Base-by-base conservation (phyloP, 2,888 invertebrate species). In the Myopa testacea region DNA sequence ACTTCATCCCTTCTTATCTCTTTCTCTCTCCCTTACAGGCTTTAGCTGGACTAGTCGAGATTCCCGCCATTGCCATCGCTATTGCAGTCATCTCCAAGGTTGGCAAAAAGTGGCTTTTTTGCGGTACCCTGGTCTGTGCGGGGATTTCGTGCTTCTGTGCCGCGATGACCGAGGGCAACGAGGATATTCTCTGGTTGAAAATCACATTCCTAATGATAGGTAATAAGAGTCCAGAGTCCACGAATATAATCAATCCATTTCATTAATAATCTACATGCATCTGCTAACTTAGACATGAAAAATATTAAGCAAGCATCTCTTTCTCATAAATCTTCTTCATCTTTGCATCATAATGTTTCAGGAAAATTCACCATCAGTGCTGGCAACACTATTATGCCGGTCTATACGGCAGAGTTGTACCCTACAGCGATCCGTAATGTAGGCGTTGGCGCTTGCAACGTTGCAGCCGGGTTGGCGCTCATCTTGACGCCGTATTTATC, bases 311-410 rank as follows among this genome's bases (percentile, higher is more conserved):
- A 26, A 26, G 26, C 26, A 26, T 58, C 58, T 16, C 5, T 58
- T 6, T 58, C n/a, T n/a, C n/a, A 58, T n/a, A 6, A 58, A n/a
- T 58, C 16, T n/a, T 58, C n/a, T 58, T 62, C 12, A 19, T 10
- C 62, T n/a, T 26, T 62, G 16, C 62, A n/a, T n/a, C 62, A 78
- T 80, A 26, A 26, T 26, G 26, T 26, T 26, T 55, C 63, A 88
- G 87, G 87, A 69, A 95, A 95, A 90, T 95, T 95, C 84, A 93
- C 94, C 40, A 94, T 95, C 75, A 94, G 94, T 62, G 92, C 94
- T 0, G 93, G 94, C 34, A 95, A 95, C 84, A 95, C 94, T 85
- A 93, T 95, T 83, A 91, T 95, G 90, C 95, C 95, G 0, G 93
- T 94, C 45, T 94, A 92, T 86, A 94, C 94, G 1, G 93, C 94